Percentiles rank a stretch among this genome's conserved stretches.
Evolutionary conservation across 2,888 invertebrate species (phyloP).

Genomic region (Monopis laevigella): DNA sequence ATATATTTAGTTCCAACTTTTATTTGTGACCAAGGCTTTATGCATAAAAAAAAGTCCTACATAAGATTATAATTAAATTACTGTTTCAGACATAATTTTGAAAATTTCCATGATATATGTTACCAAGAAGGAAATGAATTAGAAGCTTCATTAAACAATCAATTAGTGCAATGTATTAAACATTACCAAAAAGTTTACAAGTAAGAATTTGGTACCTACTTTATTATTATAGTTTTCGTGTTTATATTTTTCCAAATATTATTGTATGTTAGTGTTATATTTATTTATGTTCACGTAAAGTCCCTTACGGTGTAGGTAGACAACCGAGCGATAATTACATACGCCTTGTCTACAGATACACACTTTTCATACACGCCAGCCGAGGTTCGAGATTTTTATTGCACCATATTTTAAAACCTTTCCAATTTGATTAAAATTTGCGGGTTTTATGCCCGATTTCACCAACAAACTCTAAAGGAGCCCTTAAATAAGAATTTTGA

Average conservation of each 20-base stretch:
- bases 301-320: too few species aligned
- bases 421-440: not conserved
- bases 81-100: slow-evolving; percentile 3
- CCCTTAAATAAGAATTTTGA: too few species aligned
- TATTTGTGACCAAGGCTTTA: too few species aligned
- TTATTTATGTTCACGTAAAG: too few species aligned
- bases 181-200: slow-evolving; percentile 37
- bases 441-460: not conserved
- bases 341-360: not conserved
- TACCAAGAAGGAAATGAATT: slow-evolving; percentile 16
- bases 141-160: slow-evolving; percentile 23
- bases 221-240: not conserved
- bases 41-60: too few species aligned
- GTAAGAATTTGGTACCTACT: slow-evolving; percentile 29
- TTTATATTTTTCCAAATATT: too few species aligned
- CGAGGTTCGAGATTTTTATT: not conserved
- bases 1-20: too few species aligned
- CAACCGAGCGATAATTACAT: not conserved
- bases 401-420: not conserved
- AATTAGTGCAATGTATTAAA: slow-evolving; percentile 30
- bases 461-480: too few species aligned
- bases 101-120: not conserved
- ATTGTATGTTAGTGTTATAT: too few species aligned
- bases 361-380: not conserved
- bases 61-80: too few species aligned